Percentiles rank a stretch among this genome's conserved stretches.
Conservation (phyloP, 2,888 invertebrate species). For the Thera britannica region DNA sequence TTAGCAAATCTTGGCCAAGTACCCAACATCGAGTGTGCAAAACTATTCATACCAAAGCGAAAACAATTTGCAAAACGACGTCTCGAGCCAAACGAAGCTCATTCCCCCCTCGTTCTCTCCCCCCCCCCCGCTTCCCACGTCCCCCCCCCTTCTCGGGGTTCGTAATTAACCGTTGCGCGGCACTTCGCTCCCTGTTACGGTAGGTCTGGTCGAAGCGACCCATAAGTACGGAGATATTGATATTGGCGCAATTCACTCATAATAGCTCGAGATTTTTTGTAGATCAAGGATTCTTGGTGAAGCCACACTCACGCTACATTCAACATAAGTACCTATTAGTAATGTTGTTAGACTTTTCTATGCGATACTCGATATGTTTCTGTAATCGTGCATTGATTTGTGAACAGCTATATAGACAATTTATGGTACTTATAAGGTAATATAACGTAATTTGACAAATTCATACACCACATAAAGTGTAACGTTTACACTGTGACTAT, state of each 20-base stretch:
- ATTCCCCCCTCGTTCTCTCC: slow-evolving; percentile 32
- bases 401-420: too few species aligned
- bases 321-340: not conserved
- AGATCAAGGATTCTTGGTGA: slow-evolving; percentile 2
- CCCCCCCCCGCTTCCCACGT: slow-evolving; percentile 14
- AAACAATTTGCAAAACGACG: slow-evolving; percentile 41
- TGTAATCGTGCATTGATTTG: too few species aligned
- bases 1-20: slow-evolving; percentile 16
- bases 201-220: slow-evolving; percentile 34
- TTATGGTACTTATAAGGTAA: too few species aligned
- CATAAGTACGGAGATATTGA: slow-evolving; percentile 34
- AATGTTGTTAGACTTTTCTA: not conserved
- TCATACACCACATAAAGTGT: too few species aligned
- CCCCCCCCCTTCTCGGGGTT: slow-evolving; percentile 25
- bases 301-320: not conserved
- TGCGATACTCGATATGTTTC: not conserved
- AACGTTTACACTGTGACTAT: too few species aligned
- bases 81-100: slow-evolving; percentile 39
- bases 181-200: slow-evolving; percentile 41
- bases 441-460: too few species aligned
- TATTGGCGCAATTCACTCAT: slow-evolving; percentile 30
- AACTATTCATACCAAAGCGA: slow-evolving; percentile 32
- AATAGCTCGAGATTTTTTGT: slow-evolving; percentile 8
- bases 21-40: slow-evolving; percentile 14
- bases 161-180: slow-evolving; percentile 42